Evolutionary conservation across 2,888 invertebrate genomes (phyloP), one percentile per base, ranked within the genome.

Genomic region (Himalopsyche anomala): DNA sequence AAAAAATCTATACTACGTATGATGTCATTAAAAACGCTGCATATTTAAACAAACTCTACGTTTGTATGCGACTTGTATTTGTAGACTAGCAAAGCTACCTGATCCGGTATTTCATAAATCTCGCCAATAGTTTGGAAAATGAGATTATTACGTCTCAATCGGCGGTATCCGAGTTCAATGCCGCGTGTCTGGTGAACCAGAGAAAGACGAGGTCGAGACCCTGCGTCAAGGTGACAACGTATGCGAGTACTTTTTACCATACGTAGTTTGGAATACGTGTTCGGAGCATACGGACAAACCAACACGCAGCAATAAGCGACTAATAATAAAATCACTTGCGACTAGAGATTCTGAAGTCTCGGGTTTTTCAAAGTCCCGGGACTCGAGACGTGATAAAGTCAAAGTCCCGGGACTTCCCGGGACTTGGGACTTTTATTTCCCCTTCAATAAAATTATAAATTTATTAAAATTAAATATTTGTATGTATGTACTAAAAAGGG

Each of bases 161-260:
- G 36, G 36, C 74, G 38, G 74, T 51, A 38, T 12, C 36, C 36
- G 74, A 74, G 74, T 74, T 74, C 74, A 74, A 74, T 74, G 74
- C 74, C 74, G 74, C 74, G 38, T 36, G 74, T 74, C 74, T 74
- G 74, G 38, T 36, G 74, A 74, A 74, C 74, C 74, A 74, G 74
- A 38, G 74, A 74, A 74, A 74, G 74, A 74, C 74, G 74, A 74
- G 74, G 74, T 74, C 74, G 74, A 74, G 74, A 74, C 36, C 28
- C 74, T 74, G 74, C 74, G 74, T 36, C 74, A 74, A 74, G 74
- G 74, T 36, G 74, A 74, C 74, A 74, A 28, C 74, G 36, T 36
- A 74, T 62, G 62, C 28, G 62, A 62, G 62, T 74, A 74, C 74
- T 5, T 15, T 74, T 74, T 36, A 74, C 28, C 74, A 74, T 74